Evolutionary conservation across 92 coral and sea anemone genomes (phyloP).

Genomic region (Zoanthus solanderi): DNA sequence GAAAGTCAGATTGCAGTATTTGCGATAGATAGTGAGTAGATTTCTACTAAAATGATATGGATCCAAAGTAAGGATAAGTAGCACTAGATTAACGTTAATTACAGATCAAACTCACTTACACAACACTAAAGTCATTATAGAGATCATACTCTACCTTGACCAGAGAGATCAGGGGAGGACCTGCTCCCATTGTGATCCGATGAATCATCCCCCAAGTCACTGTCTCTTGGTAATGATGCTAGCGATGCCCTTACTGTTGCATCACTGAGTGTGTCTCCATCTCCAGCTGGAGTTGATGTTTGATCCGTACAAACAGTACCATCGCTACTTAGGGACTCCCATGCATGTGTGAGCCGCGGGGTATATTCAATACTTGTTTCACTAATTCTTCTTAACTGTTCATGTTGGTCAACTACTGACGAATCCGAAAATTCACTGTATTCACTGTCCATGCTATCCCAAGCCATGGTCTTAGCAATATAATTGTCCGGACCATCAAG

Average conservation of each 20-base stretch:
- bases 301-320: slow-evolving; percentile 45
- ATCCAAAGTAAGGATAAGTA: no score
- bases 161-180: slow-evolving; percentile 82
- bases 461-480: slow-evolving; percentile 71
- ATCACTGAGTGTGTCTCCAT: slow-evolving; percentile 32
- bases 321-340: slow-evolving; percentile 23
- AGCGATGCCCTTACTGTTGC: slow-evolving; percentile 53
- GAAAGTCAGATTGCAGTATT: no score
- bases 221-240: slow-evolving; percentile 42
- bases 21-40: no score
- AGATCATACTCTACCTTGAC: slow-evolving; percentile 51
- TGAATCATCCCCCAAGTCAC: slow-evolving; percentile 58
- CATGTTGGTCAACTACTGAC: slow-evolving; percentile 46
- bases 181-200: slow-evolving; percentile 76
- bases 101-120: no score
- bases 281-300: slow-evolving; percentile 59
- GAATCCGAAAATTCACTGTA: slow-evolving; percentile 45
- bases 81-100: background rate
- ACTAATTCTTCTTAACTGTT: slow-evolving; percentile 65
- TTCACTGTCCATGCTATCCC: slow-evolving; percentile 80
- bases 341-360: background rate
- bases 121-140: background rate
- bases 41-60: no score
- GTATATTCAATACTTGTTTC: slow-evolving; percentile 72
- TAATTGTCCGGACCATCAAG: slow-evolving; percentile 30